Percentiles rank a stretch among this genome's conserved stretches.
Conservation (phyloP, 2,113 vertebrate genomes). For the Gymnarchus niloticus region DNA sequence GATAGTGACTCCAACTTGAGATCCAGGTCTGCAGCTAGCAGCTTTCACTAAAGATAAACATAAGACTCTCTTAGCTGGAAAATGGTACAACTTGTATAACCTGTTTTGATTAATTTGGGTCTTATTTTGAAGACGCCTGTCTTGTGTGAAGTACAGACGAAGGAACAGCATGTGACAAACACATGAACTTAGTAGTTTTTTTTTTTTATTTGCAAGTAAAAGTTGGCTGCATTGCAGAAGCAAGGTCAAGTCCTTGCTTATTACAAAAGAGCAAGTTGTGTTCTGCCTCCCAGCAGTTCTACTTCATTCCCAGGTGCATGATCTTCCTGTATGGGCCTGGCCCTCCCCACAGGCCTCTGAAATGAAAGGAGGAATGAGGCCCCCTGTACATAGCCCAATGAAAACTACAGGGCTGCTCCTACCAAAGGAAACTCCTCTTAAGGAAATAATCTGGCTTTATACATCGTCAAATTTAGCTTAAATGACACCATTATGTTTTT, state of each 20-base stretch:
- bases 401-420: not conserved
- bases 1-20: not conserved
- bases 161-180: not conserved
- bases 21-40: not conserved
- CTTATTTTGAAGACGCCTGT: not conserved
- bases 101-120: not conserved
- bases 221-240: not conserved
- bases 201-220: not conserved
- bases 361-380: not conserved
- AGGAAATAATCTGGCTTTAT: too few species aligned
- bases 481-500: not conserved
- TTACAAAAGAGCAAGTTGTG: not conserved
- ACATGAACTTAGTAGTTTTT: not conserved
- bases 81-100: not conserved
- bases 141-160: not conserved
- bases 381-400: not conserved
- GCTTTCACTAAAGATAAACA: not conserved
- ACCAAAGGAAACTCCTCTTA: too few species aligned
- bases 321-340: constrained; percentile 82
- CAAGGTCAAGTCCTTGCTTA: not conserved
- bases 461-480: not conserved
- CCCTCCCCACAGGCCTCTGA: constrained; percentile 91
- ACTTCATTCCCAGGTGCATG: constrained; percentile 85
- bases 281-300: not conserved
- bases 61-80: not conserved